A percentile compares a stretch with the other conserved stretches of the same genome.
Evolutionary conservation across 2,888 invertebrate genomes (phyloP).

Genomic region (Diplolepis rosae): DNA sequence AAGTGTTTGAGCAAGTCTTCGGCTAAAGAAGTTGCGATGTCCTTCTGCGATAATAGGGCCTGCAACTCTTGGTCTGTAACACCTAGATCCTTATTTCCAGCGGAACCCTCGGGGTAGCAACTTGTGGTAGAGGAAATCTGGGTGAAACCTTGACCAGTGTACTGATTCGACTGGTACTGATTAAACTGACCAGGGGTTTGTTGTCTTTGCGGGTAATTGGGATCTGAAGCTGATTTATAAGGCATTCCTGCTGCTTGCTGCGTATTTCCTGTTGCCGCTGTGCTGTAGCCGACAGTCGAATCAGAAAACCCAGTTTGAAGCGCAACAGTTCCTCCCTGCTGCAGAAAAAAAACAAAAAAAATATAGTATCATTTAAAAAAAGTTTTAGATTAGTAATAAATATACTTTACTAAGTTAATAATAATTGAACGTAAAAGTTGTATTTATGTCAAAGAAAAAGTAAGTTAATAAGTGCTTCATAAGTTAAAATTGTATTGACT

Average conservation of each 20-base stretch:
- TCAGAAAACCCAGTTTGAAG: conserved; percentile 74
- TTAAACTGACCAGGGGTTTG: conserved; percentile 42
- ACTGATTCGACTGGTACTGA: conserved; percentile 65
- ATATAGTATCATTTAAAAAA: too few relatives aligned
- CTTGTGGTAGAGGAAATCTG: conserved; percentile 72
- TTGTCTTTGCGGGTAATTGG: conserved; percentile 63
- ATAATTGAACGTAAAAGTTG: too few relatives aligned
- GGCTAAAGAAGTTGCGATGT: conserved; percentile 85
- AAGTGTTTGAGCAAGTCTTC: conserved; percentile 93
- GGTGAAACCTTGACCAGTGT: conserved; percentile 69
- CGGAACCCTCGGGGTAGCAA: conserved; percentile 67
- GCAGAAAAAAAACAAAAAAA: conserved; percentile 57
- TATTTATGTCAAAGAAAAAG: too few relatives aligned
- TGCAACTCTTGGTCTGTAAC: conserved; percentile 84
- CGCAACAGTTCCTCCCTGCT: conserved; percentile 74
- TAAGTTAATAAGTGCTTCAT: too few relatives aligned
- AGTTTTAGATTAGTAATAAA: too few relatives aligned
- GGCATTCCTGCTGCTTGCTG: conserved; percentile 75
- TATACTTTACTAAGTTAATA: too few relatives aligned
- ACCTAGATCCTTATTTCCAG: conserved; percentile 72
- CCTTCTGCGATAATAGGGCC: conserved; percentile 83
- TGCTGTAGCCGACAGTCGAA: conserved; percentile 70
- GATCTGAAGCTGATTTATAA: conserved; percentile 74
- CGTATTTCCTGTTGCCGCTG: conserved; percentile 73
- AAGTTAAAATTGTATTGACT: too few relatives aligned